A percentile compares a stretch with the other conserved stretches of the same genome.
phyloP scores from a whole-genome alignment of 2,888 invertebrate genomes.

The Drosophila melanosoma region DNA sequence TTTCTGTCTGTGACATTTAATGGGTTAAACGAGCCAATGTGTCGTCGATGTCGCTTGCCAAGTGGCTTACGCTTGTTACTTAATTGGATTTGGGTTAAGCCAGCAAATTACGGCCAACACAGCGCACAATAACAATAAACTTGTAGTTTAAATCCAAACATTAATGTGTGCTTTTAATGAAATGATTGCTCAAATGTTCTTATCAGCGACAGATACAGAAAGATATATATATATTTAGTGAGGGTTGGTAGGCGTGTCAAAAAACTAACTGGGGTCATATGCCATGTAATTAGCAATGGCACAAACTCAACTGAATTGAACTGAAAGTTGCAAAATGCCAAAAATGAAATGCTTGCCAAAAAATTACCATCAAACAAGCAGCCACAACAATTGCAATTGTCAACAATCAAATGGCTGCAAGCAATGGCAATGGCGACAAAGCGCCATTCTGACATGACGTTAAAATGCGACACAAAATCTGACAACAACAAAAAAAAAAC shows the following conservation, averaged over 20 bases:
- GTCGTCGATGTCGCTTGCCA: conserved; percentile 78
- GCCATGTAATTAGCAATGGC: conserved; percentile 71
- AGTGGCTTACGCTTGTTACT: conserved; percentile 79
- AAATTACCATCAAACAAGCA: conserved; percentile 16
- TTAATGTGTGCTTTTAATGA: conserved; percentile 44
- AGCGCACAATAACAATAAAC: conserved; percentile 74
- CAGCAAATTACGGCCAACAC: conserved; percentile 74
- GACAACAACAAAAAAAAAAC: conserved; percentile 3
- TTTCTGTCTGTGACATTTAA: conserved; percentile 57
- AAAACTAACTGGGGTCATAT: conserved; percentile 51
- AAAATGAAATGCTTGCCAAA: conserved; percentile 35
- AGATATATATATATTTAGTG: not conserved
- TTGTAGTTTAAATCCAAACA: conserved; percentile 57
- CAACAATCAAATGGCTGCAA: conserved; percentile 49
- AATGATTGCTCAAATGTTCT: conserved; percentile 67
- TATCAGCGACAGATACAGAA: conserved; percentile 42
- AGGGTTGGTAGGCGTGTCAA: conserved; percentile 46
- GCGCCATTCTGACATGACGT: conserved; percentile 52
- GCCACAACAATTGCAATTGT: conserved; percentile 32
- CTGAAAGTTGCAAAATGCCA: conserved; percentile 40
- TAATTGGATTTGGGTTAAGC: conserved; percentile 80
- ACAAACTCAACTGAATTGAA: conserved; percentile 24
- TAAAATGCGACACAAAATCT: conserved; percentile 27
- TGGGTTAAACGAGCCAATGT: conserved; percentile 80
- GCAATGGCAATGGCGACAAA: conserved; percentile 35